Evolutionary conservation across 2,888 invertebrate genomes (phyloP), one percentile per base, ranked within the genome.

Genomic region (Pollenia amentaria): DNA sequence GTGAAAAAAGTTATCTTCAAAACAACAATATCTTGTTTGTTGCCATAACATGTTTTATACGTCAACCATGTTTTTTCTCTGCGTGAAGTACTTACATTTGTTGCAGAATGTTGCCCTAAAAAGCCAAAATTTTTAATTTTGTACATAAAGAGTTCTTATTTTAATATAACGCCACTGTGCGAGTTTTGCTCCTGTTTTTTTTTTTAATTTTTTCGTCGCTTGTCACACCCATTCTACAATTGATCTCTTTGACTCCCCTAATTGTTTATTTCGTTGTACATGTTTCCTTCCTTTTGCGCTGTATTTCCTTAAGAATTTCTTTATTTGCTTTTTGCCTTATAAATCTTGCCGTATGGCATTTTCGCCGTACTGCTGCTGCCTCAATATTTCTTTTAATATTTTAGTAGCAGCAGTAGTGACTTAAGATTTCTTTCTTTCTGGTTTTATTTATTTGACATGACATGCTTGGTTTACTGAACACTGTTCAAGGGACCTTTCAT

Each of bases 401-500:
- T 64, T 67, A 76, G 76, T 80, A 69, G 72, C 84, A 7, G 29
- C 16, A 29, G 69, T 53, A 67, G 62, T 42, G 53, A 62, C 72
- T 77, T 67, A 78, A 76, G n/a, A 46, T 82, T 76, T 69, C 8
- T 80, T 79, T 75, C 38, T 11, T 70, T 53, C 10, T 53, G 73
- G 51, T 72, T 72, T 86, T 86, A 53, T 77, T 87, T 73, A 72
- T 84, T 87, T 84, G 84, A 84, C 87, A 80, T 80, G 83, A 80
- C 73, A 83, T 87, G 83, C 79, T 80, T 77, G 72, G 38, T 77
- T 81, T 77, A 70, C 76, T 42, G 42, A 60, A 18, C 46, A 46
- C 46, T 75, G 60, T 29, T 29, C 29, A 29, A 29, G 51, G 77
- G 57, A 55, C 67, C 67, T 10, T 62, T 46, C 48, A 16, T 51